Percentiles rank a stretch among this genome's conserved stretches.
Conservation (phyloP, 2,888 invertebrate species). For the Ceraclea dissimilis region DNA sequence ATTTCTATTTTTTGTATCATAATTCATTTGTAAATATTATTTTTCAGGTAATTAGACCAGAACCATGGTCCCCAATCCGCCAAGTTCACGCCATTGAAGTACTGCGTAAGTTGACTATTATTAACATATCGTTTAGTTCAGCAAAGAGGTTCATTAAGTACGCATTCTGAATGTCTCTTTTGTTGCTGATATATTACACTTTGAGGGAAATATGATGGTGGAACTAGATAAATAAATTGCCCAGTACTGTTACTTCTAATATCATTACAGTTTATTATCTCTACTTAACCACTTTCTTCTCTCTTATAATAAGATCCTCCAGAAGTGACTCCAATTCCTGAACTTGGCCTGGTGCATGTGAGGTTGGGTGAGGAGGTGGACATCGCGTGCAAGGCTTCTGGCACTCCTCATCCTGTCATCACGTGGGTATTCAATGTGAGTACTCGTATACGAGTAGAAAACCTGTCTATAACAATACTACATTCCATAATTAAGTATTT, state of each 20-base stretch:
- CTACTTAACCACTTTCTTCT: too few relatives aligned
- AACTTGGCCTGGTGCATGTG: conserved; percentile 63
- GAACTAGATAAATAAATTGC: too few relatives aligned
- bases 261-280: too few relatives aligned
- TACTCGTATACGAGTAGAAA: conserved; percentile 7
- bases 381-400: conserved; percentile 64
- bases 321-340: conserved; percentile 57
- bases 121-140: not conserved
- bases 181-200: too few relatives aligned
- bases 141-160: not conserved
- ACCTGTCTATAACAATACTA: not conserved
- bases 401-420: conserved; percentile 65
- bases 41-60: conserved; percentile 47
- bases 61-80: conserved; percentile 60
- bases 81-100: conserved; percentile 75
- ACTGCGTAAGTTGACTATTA: conserved; percentile 57
- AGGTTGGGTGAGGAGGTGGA: conserved; percentile 66
- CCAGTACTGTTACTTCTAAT: too few relatives aligned
- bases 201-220: too few relatives aligned
- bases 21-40: too few relatives aligned
- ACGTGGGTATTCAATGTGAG: conserved; percentile 58
- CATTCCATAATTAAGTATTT: not conserved
- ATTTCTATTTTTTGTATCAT: too few relatives aligned
- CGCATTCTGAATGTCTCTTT: too few relatives aligned
- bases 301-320: conserved; percentile 74